Evolutionary conservation across 30 jellyfish, hydroid and myxozoan genomes (phyloP).

Genomic region (Turritopsis dohrnii): DNA sequence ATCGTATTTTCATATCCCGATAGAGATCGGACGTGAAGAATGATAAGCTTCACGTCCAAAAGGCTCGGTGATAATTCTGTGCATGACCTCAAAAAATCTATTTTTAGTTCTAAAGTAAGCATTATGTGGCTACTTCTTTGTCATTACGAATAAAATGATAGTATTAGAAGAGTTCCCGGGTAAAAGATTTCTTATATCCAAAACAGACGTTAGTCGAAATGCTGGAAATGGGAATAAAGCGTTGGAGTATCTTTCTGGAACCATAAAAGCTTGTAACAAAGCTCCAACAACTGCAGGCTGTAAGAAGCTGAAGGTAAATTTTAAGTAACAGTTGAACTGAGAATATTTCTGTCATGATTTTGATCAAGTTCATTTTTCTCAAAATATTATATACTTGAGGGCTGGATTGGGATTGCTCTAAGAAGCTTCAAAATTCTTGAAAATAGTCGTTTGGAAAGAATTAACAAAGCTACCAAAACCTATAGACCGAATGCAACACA

Average conservation of each 20-base stretch:
- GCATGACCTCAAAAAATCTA: neutral
- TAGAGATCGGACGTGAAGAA: neutral
- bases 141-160: neutral
- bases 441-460: too few species aligned
- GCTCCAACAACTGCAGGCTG: neutral
- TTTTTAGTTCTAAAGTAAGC: neutral
- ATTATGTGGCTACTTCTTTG: neutral
- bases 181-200: slow-evolving; percentile 6
- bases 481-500: too few species aligned
- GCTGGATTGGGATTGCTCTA: too few species aligned
- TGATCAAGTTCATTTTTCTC: too few species aligned
- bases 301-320: neutral
- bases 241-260: neutral
- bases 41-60: neutral
- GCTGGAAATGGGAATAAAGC: slow-evolving; percentile 1
- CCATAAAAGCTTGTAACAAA: neutral
- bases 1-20: neutral
- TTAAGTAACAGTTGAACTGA: too few species aligned
- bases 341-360: too few species aligned
- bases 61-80: neutral
- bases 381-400: too few species aligned
- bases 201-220: neutral
- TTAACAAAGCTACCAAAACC: too few species aligned
- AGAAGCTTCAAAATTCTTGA: too few species aligned
- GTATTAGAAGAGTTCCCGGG: slow-evolving; percentile 8